phyloP scores from a whole-genome alignment of 2,888 invertebrate species.

The Cyclophora albipunctata region DNA sequence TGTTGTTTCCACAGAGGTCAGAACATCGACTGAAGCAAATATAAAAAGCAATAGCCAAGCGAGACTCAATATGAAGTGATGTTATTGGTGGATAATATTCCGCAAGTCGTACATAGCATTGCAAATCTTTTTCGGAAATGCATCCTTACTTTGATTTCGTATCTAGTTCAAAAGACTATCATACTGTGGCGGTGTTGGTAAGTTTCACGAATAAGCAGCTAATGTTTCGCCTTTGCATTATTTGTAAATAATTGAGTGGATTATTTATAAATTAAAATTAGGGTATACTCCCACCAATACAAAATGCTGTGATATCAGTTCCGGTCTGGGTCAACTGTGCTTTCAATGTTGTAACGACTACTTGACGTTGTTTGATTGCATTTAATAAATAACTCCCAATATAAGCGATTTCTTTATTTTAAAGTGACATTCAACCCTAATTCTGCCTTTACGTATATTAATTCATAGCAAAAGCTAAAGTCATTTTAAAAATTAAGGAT shows the following conservation, averaged over 20 bases:
- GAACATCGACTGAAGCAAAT: slow-evolving; percentile 6
- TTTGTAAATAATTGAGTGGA: slow-evolving; percentile 34
- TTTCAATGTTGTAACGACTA: slow-evolving; percentile 7
- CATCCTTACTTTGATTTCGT: too few species aligned
- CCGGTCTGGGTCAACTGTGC: slow-evolving; percentile 42
- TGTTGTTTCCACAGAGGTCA: neutral
- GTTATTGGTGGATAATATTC: slow-evolving; percentile 3
- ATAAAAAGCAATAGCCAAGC: too few species aligned
- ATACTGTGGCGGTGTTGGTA: too few species aligned
- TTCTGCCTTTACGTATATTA: neutral
- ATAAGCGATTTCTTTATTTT: neutral
- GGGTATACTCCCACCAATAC: slow-evolving; percentile 50
- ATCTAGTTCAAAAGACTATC: too few species aligned
- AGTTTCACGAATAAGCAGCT: slow-evolving; percentile 13
- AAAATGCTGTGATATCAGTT: slow-evolving; percentile 74
- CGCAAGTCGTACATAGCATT: too few species aligned
- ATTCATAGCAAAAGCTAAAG: neutral
- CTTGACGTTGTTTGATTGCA: slow-evolving; percentile 20
- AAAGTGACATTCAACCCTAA: neutral
- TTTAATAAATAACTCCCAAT: slow-evolving; percentile 5
- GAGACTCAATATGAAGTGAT: neutral
- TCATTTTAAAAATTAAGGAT: neutral
- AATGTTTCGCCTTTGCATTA: slow-evolving; percentile 31
- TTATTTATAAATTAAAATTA: slow-evolving; percentile 34
- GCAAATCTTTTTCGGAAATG: too few species aligned